Evolutionary conservation across 2,888 invertebrate genomes (phyloP), one percentile per base, ranked within the genome.

Genomic region (Cerceris rybyensis): DNA sequence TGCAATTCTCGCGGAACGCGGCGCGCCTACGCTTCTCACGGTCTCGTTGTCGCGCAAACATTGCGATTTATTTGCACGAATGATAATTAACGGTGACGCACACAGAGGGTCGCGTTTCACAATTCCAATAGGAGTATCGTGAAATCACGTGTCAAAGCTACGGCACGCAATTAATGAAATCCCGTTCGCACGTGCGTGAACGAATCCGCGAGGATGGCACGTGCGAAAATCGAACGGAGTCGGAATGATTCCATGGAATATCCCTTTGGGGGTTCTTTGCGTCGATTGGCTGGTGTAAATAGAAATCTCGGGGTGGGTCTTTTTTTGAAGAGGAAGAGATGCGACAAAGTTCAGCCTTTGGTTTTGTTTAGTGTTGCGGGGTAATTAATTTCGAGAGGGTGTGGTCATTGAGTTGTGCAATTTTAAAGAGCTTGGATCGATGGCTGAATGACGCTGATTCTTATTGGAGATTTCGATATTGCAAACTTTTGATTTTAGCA

Each of bases 81-180:
- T 46, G 66, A 50, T 81, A 81, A 83, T 75, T 81, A 79, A 79
- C 65, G 65, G 41, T 57, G 49, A 0, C 8, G 58, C 50, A 57
- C 41, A 14, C 59, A 55, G n/a, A 13, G 61, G 64, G 58, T 57
- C 70, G 70, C 67, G 63, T 70, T 57, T 28, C 28, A 28, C 46
- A 49, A 58, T 54, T 13, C 46, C 41, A 61, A 50, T 52, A 41
- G 49, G 60, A 46, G 39, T 39, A 46, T 70, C 54, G 7, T 57
- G 55, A 61, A 52, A 83, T 86, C 86, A 85, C 88, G 86, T 85
- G 88, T 64, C 78, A 41, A 46, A 60, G 70, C 76, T 52, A 65
- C 66, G 78, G 70, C 79, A 75, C 66, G 85, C 86, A 88, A 89
- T 89, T 89, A 89, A 89, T 86, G 85, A 82, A 88, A 83, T 83